Percentiles rank a stretch among this genome's conserved stretches.
phyloP scores from a whole-genome alignment of 2,888 invertebrate genomes.

The Ephialtes manifestator region DNA sequence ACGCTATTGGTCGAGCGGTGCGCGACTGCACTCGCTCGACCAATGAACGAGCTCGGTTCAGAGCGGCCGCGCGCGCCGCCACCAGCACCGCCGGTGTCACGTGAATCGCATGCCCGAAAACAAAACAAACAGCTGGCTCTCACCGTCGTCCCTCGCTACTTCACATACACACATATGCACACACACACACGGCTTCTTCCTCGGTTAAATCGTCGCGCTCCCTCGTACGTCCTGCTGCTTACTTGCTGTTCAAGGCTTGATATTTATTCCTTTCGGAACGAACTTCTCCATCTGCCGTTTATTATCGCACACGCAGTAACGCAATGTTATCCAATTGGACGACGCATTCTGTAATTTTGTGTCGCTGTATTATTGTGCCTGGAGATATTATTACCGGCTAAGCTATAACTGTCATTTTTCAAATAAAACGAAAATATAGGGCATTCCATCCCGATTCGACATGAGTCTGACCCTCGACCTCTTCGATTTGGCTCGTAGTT shows the following conservation, averaged over 20 bases:
- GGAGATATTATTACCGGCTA: not conserved
- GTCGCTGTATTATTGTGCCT: conserved; percentile 3
- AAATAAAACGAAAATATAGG: no score
- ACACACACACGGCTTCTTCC: conserved; percentile 50
- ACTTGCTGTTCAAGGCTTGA: conserved; percentile 43
- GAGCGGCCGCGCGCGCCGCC: conserved; percentile 79
- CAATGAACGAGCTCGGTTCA: conserved; percentile 86
- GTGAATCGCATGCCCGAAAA: conserved; percentile 91
- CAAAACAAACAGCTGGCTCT: conserved; percentile 88
- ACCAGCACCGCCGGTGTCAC: conserved; percentile 87
- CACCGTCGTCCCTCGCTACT: conserved; percentile 49
- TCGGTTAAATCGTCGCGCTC: conserved; percentile 25
- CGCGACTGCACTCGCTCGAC: conserved; percentile 86
- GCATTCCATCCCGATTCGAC: no score
- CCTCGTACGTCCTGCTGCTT: conserved; percentile 41
- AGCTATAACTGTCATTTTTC: not conserved
- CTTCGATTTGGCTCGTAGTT: no score
- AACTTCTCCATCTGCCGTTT: conserved; percentile 63
- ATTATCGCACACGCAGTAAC: conserved; percentile 52
- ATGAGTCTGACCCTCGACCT: no score
- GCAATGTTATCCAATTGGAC: conserved; percentile 59
- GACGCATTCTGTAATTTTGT: conserved; percentile 27
- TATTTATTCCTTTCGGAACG: conserved; percentile 43
- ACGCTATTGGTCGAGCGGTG: conserved; percentile 86
- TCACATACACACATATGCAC: no score